phyloP scores from a whole-genome alignment of 2,113 vertebrate species.

The Microtus ochrogaster region DNA sequence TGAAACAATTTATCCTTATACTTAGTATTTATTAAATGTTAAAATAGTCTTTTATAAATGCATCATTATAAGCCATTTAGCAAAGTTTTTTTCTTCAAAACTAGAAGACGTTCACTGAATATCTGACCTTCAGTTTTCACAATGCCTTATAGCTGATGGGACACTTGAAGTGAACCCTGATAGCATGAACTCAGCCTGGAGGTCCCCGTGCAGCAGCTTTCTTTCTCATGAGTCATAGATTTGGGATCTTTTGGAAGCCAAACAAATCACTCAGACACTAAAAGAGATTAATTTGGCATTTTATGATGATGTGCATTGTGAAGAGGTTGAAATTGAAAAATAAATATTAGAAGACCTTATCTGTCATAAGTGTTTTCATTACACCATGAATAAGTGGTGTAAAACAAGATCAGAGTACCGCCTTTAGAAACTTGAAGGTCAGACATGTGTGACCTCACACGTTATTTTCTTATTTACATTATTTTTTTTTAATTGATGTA shows the following conservation, averaged over 20 bases:
- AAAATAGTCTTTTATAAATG: neutral
- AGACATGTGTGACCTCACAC: neutral
- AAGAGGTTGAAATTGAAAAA: constrained; percentile 72
- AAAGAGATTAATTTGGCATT: constrained; percentile 79
- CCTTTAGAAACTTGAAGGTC: neutral
- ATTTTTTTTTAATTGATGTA: neutral
- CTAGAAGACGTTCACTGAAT: neutral
- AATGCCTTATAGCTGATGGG: constrained; percentile 1
- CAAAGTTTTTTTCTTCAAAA: neutral
- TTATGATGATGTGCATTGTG: constrained; percentile 61
- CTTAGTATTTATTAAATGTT: neutral
- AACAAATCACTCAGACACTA: constrained; percentile 79
- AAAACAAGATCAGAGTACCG: neutral
- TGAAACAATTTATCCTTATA: neutral
- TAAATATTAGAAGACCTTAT: constrained; percentile 27
- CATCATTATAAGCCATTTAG: neutral
- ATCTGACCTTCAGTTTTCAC: neutral
- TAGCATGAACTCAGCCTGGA: constrained; percentile 68
- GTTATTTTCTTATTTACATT: neutral
- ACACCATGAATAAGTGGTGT: neutral
- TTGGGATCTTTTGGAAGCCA: constrained; percentile 79
- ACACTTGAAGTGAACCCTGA: constrained; percentile 57
- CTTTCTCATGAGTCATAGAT: constrained; percentile 82
- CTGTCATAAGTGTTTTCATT: neutral
- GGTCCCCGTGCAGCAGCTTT: constrained; percentile 62